These are phyloP conservation scores for Araneus ventricosus DNA, from an alignment of 1,140 invertebrate genomes.

Conservation along the genomic window DNA sequence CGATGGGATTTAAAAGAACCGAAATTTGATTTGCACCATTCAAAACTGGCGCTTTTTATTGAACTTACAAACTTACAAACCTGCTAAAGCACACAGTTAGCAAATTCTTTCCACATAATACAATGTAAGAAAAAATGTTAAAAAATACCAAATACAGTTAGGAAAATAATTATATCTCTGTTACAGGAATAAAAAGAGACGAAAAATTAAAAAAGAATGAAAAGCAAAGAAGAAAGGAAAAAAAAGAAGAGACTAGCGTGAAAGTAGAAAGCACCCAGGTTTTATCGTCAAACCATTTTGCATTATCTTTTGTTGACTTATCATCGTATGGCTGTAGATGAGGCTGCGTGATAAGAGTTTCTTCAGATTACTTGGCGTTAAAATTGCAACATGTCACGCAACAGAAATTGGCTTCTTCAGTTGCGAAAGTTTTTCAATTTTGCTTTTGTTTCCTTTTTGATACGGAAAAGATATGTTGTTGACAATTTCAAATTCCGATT, in stretches of 20 bases:
- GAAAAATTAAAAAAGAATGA: not conserved
- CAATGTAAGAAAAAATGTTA: not conserved
- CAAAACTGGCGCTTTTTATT: too few species aligned
- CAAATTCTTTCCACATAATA: not conserved
- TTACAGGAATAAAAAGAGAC: not conserved
- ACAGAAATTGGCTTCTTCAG: slow-evolving; percentile 16
- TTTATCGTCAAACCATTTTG: slow-evolving; percentile 58
- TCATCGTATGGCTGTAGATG: slow-evolving; percentile 49
- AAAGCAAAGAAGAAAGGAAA: not conserved
- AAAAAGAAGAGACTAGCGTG: not conserved
- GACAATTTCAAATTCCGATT: not conserved
- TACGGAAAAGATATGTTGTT: not conserved
- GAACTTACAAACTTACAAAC: too few species aligned
- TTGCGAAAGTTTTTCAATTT: not conserved
- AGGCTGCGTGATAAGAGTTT: slow-evolving; percentile 51
- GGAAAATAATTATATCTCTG: not conserved
- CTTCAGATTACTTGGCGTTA: slow-evolving; percentile 41
- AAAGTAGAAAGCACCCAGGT: not conserved
- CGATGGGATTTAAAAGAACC: too few species aligned
- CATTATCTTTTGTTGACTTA: slow-evolving; percentile 68
- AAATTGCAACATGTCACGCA: slow-evolving; percentile 59
- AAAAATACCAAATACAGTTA: not conserved
- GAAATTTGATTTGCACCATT: too few species aligned
- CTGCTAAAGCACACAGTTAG: not conserved
- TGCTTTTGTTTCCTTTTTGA: not conserved